Conservation (phyloP, 1,140 invertebrate species). For the Dryas iulia region DNA sequence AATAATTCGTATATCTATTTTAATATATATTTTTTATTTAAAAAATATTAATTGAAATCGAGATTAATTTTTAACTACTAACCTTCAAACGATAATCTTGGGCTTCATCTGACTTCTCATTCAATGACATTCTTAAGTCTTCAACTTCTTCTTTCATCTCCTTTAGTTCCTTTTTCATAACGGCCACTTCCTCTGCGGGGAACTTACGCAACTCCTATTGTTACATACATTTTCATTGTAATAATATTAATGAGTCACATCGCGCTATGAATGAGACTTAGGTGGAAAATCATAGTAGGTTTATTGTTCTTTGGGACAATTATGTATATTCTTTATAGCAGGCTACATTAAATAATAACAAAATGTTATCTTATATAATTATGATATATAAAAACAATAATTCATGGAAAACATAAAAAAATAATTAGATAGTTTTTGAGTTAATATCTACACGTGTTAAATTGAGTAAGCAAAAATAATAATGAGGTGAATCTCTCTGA, state of each 20-base stretch:
- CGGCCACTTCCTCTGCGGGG: conserved; percentile 43
- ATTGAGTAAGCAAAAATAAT: too few relatives aligned
- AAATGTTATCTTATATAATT: too few relatives aligned
- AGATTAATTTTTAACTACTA: conserved; percentile 8
- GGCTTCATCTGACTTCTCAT: conserved; percentile 85
- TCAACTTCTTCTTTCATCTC: conserved; percentile 84
- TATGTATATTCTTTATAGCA: background rate
- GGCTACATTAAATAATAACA: background rate
- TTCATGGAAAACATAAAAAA: too few relatives aligned
- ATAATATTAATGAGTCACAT: background rate
- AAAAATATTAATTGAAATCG: too few relatives aligned
- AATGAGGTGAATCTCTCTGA: too few relatives aligned
- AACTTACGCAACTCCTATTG: conserved; percentile 48
- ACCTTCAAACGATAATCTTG: conserved; percentile 88
- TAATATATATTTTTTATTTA: too few relatives aligned
- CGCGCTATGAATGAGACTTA: background rate
- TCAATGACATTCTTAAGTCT: conserved; percentile 83
- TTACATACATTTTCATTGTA: background rate
- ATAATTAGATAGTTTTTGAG: too few relatives aligned
- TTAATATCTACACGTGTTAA: too few relatives aligned
- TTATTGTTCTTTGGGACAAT: too few relatives aligned
- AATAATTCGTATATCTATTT: too few relatives aligned
- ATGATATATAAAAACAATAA: too few relatives aligned
- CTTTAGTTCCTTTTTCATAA: conserved; percentile 73
- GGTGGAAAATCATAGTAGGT: background rate